Conservation (phyloP, 2,888 invertebrate species). For the Ennomos erosarius region DNA sequence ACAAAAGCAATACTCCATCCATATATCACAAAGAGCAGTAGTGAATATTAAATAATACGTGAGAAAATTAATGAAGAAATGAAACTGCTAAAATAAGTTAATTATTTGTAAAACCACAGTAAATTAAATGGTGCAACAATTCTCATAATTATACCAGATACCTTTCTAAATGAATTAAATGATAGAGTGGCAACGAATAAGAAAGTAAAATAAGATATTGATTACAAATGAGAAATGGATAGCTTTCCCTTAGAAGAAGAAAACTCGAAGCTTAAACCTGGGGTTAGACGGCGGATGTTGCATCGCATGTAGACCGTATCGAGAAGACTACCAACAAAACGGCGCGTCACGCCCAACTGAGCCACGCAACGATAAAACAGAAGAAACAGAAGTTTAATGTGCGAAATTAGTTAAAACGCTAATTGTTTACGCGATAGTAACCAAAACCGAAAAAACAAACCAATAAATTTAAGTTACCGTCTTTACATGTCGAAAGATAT, state of each 20-base stretch:
- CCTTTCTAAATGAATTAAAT: conserved; percentile 2
- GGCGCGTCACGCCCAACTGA: conserved; percentile 77
- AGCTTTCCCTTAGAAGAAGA: conserved; percentile 54
- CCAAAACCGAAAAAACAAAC: conserved; percentile 35
- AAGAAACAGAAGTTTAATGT: conserved; percentile 56
- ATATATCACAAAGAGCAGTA: conserved; percentile 55
- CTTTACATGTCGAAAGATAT: conserved; percentile 3
- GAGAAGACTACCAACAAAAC: conserved; percentile 77
- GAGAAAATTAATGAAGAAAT: conserved; percentile 67
- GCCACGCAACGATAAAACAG: conserved; percentile 68
- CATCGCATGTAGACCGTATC: conserved; percentile 79
- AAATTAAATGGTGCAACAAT: conserved; percentile 47
- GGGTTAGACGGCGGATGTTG: conserved; percentile 72
- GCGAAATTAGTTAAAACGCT: conserved; percentile 57
- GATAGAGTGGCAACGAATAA: conserved; percentile 4
- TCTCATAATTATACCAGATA: conserved; percentile 33
- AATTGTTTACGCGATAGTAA: conserved; percentile 39
- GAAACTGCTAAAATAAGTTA: conserved; percentile 44
- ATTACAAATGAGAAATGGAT: conserved; percentile 51
- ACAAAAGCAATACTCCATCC: conserved; percentile 55
- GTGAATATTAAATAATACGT: conserved; percentile 68
- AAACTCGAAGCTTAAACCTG: conserved; percentile 64
- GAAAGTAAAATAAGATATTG: conserved; percentile 40
- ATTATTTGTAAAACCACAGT: conserved; percentile 47
- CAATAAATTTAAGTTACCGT: conserved; percentile 6